A percentile compares a stretch with the other conserved stretches of the same genome.
Conservation (phyloP, 2,797 vertebrate genomes). For the Amazona ochrocephala region DNA sequence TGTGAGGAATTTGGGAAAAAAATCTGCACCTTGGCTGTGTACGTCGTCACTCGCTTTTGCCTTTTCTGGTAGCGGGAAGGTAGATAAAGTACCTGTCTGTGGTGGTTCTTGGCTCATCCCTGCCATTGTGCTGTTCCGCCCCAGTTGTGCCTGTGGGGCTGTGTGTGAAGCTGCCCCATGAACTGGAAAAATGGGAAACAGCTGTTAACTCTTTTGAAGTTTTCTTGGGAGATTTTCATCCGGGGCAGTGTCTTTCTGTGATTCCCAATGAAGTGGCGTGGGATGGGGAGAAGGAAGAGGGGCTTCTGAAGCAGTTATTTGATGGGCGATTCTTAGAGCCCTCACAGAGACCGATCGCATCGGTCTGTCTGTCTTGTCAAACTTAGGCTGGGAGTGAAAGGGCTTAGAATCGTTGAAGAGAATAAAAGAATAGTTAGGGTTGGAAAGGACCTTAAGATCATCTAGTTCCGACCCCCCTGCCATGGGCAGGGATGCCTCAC, state of each 20-base stretch:
- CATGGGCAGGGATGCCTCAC: no score
- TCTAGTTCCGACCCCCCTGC: no score
- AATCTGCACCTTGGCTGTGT: background rate
- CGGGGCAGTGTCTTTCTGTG: rapidly evolving
- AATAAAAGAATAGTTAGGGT: no score
- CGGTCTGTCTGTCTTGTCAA: background rate
- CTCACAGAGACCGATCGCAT: background rate
- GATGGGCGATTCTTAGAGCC: background rate
- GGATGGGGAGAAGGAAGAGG: background rate
- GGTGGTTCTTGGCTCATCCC: background rate
- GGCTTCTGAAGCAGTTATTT: background rate
- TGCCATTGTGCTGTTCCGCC: background rate
- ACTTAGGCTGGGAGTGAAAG: background rate
- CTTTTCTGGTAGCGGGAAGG: background rate
- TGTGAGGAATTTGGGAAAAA: background rate
- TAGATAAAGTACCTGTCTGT: background rate
- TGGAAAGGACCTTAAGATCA: no score
- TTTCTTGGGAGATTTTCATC: background rate
- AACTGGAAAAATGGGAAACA: background rate
- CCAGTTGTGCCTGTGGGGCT: rapidly evolving
- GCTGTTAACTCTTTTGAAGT: background rate
- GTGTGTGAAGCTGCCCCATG: background rate
- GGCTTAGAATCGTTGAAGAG: background rate
- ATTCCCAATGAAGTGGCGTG: rapidly evolving
- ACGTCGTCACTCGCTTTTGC: background rate